Percentiles rank a stretch among this genome's conserved stretches.
Conservation (phyloP, 2,888 invertebrate species). For the Plebejus argus region DNA sequence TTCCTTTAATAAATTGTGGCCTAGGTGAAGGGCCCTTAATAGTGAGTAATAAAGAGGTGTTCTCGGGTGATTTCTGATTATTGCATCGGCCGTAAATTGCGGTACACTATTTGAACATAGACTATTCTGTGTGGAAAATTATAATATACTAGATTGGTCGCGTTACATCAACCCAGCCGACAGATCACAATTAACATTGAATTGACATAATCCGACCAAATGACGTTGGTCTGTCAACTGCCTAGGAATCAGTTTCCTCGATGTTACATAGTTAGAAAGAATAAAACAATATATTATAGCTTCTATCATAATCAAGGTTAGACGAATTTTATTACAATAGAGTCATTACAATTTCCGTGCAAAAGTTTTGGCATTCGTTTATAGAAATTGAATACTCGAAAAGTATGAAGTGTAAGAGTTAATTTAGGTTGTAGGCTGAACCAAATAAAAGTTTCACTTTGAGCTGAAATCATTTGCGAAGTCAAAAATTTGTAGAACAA, state of each 20-base stretch:
- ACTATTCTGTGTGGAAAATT: too few species aligned
- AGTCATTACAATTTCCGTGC: background rate
- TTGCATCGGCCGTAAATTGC: conserved; percentile 1
- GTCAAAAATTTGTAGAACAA: background rate
- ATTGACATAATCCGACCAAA: too few species aligned
- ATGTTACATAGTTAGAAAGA: background rate
- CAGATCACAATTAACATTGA: too few species aligned
- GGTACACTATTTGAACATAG: background rate
- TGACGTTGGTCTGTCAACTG: too few species aligned
- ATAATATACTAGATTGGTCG: too few species aligned
- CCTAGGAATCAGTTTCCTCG: too few species aligned
- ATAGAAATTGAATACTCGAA: background rate
- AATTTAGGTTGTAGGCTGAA: background rate
- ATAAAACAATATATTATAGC: background rate
- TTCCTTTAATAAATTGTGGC: conserved; percentile 5
- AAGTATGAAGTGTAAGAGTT: conserved; percentile 5
- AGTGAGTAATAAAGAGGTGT: conserved; percentile 25
- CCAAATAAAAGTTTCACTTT: background rate
- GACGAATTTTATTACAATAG: background rate
- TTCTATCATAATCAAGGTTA: background rate
- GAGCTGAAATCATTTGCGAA: background rate
- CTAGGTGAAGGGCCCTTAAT: conserved; percentile 15
- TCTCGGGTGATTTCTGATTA: conserved; percentile 24
- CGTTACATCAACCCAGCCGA: too few species aligned
- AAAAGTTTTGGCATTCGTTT: background rate